Conservation (phyloP, 2,113 vertebrate species). For the Aptenodytes forsteri region DNA sequence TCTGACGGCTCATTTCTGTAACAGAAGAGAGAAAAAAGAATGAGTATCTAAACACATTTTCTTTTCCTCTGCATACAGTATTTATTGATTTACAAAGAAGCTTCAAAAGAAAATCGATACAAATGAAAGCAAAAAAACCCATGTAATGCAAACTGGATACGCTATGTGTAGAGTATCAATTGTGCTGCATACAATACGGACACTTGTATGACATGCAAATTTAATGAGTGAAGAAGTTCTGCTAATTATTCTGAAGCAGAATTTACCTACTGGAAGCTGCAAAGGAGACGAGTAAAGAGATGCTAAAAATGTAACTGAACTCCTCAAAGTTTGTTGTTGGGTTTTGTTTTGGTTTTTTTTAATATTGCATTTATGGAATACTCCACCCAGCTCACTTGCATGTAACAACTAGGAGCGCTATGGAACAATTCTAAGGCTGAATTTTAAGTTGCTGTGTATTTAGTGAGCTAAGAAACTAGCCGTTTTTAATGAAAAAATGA, state of each 20-base stretch:
- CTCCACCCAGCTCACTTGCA: background rate
- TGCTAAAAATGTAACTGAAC: background rate
- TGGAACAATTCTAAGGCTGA: background rate
- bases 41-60: background rate
- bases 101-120: background rate
- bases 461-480: background rate
- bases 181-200: accelerated
- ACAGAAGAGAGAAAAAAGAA: background rate
- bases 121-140: background rate
- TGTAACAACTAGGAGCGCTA: background rate
- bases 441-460: background rate
- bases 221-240: background rate
- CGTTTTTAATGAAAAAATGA: background rate
- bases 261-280: background rate
- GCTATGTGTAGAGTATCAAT: accelerated
- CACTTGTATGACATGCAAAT: accelerated
- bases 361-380: background rate
- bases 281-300: background rate
- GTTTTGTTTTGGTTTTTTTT: background rate
- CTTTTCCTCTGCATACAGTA: background rate
- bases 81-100: background rate
- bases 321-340: background rate
- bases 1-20: constrained; percentile 99
- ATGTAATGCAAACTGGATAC: accelerated
- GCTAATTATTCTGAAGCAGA: background rate